Evolutionary conservation across 2,113 vertebrate genomes (phyloP).

Genomic region (Coreoperca whiteheadi): DNA sequence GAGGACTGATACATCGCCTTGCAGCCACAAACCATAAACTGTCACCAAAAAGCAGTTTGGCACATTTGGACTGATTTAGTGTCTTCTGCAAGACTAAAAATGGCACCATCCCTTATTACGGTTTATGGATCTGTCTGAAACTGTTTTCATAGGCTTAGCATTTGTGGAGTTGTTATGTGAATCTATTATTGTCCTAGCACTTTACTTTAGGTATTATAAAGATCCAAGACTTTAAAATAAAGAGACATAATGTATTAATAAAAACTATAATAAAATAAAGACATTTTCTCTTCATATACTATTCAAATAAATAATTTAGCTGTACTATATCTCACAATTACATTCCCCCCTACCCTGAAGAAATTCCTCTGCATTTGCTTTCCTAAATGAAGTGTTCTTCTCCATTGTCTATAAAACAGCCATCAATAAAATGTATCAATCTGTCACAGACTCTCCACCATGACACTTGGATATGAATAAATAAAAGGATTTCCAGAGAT

Average conservation of each 20-base stretch:
- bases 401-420: constrained; percentile 60
- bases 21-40: constrained; percentile 63
- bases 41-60: constrained; percentile 22
- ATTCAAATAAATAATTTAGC: constrained; percentile 74
- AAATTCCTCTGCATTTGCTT: constrained; percentile 44
- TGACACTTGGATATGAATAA: constrained; percentile 58
- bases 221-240: constrained; percentile 67
- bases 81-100: constrained; percentile 20
- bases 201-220: constrained; percentile 64
- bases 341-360: constrained; percentile 60
- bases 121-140: constrained; percentile 17
- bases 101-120: neutral
- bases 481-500: constrained; percentile 53
- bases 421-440: constrained; percentile 48
- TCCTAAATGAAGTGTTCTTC: constrained; percentile 42
- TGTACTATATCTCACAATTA: constrained; percentile 63
- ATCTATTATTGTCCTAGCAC: constrained; percentile 24
- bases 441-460: constrained; percentile 61
- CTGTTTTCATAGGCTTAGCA: constrained; percentile 17
- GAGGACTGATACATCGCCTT: constrained; percentile 16
- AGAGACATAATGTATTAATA: constrained; percentile 63
- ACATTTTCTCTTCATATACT: constrained; percentile 67
- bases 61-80: constrained; percentile 24
- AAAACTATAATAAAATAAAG: constrained; percentile 81
- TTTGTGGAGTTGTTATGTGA: constrained; percentile 21